Evolutionary conservation across 92 coral and sea anemone species (phyloP).

Genomic region (Parazoanthus darwini): DNA sequence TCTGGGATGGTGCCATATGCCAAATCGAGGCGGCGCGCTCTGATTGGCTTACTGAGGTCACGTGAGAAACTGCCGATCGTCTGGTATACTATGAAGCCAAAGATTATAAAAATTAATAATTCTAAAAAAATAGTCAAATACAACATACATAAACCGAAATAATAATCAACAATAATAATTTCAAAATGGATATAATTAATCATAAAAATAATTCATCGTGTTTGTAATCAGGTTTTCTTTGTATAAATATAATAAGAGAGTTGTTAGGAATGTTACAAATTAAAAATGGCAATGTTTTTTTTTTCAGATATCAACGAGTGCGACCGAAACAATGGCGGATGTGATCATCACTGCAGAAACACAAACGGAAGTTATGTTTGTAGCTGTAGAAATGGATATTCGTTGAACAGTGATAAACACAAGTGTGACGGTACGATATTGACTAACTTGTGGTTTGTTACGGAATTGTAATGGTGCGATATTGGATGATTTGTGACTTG

Average conservation of each 20-base stretch:
- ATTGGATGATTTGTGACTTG: neutral
- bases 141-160: too few species aligned
- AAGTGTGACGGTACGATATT: neutral
- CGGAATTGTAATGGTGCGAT: neutral
- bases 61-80: too few species aligned
- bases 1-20: too few species aligned
- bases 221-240: neutral
- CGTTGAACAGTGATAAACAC: constrained; percentile 12
- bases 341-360: constrained; percentile 18
- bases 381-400: constrained; percentile 18
- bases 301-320: constrained; percentile 26
- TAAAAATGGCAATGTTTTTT: neutral
- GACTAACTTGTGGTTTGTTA: too few species aligned
- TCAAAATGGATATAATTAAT: too few species aligned
- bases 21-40: too few species aligned
- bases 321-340: constrained; percentile 1
- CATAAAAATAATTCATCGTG: neutral
- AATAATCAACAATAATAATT: too few species aligned
- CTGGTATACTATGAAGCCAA: too few species aligned
- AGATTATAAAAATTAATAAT: too few species aligned
- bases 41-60: too few species aligned
- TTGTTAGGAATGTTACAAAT: neutral
- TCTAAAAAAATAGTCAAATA: too few species aligned
- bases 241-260: too few species aligned
- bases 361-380: constrained; percentile 15